Percentiles rank a stretch among this genome's conserved stretches.
These are phyloP conservation scores for Eristalinus aeneus DNA, from an alignment of 2,888 invertebrate species.

Conservation along the genomic window DNA sequence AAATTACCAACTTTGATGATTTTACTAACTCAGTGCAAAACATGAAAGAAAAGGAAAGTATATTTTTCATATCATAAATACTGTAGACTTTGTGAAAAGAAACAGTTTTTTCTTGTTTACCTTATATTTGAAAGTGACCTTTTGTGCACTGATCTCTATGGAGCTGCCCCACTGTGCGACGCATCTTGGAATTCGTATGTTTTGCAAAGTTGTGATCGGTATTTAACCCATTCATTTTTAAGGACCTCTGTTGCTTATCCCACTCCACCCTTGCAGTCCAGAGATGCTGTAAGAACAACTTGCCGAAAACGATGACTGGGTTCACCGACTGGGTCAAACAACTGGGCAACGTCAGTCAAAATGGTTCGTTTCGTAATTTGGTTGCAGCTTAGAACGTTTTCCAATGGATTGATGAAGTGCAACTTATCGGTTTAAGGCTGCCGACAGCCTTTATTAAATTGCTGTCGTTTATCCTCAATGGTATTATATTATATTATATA, in stretches of 20 bases:
- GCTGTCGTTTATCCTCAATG: constrained; percentile 31
- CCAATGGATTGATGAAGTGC: neutral
- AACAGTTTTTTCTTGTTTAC: too few relatives aligned
- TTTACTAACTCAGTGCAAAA: too few relatives aligned
- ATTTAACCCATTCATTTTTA: neutral
- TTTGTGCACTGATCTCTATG: too few relatives aligned
- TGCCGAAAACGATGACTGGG: neutral
- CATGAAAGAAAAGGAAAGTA: too few relatives aligned
- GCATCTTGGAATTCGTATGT: constrained; percentile 14
- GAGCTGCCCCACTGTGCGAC: too few relatives aligned
- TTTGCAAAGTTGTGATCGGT: constrained; percentile 6
- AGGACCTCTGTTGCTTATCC: neutral
- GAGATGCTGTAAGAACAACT: neutral
- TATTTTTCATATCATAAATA: too few relatives aligned
- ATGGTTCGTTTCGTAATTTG: constrained; percentile 45
- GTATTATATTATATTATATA: constrained; percentile 14
- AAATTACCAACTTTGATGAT: too few relatives aligned
- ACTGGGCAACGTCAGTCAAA: constrained; percentile 42
- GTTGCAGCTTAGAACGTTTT: neutral
- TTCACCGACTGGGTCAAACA: constrained; percentile 33
- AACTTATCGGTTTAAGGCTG: neutral
- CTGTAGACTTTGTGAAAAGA: too few relatives aligned
- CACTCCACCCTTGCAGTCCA: neutral
- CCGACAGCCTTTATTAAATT: constrained; percentile 56
- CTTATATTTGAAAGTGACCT: too few relatives aligned